Evolutionary conservation across 2,797 vertebrate species (phyloP).

Genomic region (Urocyon cinereoargenteus): DNA sequence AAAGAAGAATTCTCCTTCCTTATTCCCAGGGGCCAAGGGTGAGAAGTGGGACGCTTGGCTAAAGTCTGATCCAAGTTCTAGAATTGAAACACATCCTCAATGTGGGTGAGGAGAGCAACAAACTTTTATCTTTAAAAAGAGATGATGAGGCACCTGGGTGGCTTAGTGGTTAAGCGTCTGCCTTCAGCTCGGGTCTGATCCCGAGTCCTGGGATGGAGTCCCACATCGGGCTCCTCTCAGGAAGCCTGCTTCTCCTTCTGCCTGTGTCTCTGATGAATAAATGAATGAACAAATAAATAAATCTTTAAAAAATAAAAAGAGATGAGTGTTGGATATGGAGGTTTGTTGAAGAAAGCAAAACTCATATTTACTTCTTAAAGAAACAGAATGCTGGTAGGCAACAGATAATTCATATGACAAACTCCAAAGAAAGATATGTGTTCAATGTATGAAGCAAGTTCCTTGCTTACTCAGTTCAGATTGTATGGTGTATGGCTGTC

Average conservation of each 20-base stretch:
- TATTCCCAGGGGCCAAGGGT: not conserved
- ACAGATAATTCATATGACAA: not conserved
- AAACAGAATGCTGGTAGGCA: not conserved
- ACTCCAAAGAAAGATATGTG: not conserved
- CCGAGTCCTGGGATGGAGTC: too few relatives aligned
- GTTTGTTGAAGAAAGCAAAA: constrained; percentile 44
- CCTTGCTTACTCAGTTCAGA: not conserved
- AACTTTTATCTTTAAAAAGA: constrained; percentile 33
- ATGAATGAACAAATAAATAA: too few relatives aligned
- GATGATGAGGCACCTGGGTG: too few relatives aligned
- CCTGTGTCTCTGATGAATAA: too few relatives aligned
- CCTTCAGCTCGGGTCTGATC: too few relatives aligned
- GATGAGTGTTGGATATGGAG: not conserved
- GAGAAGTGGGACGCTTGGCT: not conserved
- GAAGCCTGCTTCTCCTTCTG: too few relatives aligned
- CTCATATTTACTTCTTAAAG: constrained; percentile 10
- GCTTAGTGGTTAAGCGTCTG: too few relatives aligned
- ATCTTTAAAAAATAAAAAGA: not conserved
- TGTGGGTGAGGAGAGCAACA: not conserved
- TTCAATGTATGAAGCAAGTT: not conserved
- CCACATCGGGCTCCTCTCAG: too few relatives aligned
- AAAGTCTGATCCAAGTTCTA: not conserved
- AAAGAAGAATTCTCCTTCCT: not conserved
- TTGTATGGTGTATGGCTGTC: not conserved
- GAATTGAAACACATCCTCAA: not conserved